Percentiles rank a stretch among this genome's conserved stretches.
These are phyloP conservation scores for Eupithecia exiguata DNA, from an alignment of 2,888 invertebrate genomes.

Conservation along the genomic window DNA sequence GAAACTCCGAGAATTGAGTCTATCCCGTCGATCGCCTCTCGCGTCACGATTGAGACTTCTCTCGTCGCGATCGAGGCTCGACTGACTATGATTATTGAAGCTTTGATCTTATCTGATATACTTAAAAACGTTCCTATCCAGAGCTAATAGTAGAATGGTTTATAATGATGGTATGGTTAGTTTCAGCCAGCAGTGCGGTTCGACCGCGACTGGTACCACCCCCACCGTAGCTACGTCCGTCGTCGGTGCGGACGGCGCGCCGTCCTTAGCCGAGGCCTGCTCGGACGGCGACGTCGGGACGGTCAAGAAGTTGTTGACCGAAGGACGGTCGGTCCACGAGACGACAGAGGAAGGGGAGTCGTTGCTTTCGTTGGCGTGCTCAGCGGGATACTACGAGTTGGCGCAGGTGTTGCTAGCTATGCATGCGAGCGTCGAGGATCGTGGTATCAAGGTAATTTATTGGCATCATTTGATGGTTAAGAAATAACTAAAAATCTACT, in stretches of 20 bases:
- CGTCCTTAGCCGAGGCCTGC: conserved; percentile 95
- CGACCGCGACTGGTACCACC: conserved; percentile 73
- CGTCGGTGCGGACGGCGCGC: conserved; percentile 82
- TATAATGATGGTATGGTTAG: conserved; percentile 14
- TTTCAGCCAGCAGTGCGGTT: conserved; percentile 77
- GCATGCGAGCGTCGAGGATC: conserved; percentile 98
- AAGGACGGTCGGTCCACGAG: conserved; percentile 97
- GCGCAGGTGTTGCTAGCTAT: conserved; percentile 98
- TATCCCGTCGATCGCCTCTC: conserved; percentile 59
- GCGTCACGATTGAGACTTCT: conserved; percentile 65
- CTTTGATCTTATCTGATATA: conserved; percentile 82
- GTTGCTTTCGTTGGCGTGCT: conserved; percentile 96
- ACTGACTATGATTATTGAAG: conserved; percentile 73
- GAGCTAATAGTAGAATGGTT: background rate
- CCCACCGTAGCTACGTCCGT: conserved; percentile 81
- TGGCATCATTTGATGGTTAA: background rate
- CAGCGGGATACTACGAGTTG: conserved; percentile 98
- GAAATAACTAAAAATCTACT: no score
- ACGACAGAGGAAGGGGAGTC: conserved; percentile 99
- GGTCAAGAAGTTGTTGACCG: conserved; percentile 94
- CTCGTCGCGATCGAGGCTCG: conserved; percentile 70
- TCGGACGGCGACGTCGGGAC: conserved; percentile 97
- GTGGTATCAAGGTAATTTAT: conserved; percentile 90
- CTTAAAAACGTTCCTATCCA: background rate
- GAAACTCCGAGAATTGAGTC: conserved; percentile 86